Percentiles rank a stretch among this genome's conserved stretches.
Evolutionary conservation across 2,797 vertebrate genomes (phyloP).

Genomic region (Pangasius djambal): DNA sequence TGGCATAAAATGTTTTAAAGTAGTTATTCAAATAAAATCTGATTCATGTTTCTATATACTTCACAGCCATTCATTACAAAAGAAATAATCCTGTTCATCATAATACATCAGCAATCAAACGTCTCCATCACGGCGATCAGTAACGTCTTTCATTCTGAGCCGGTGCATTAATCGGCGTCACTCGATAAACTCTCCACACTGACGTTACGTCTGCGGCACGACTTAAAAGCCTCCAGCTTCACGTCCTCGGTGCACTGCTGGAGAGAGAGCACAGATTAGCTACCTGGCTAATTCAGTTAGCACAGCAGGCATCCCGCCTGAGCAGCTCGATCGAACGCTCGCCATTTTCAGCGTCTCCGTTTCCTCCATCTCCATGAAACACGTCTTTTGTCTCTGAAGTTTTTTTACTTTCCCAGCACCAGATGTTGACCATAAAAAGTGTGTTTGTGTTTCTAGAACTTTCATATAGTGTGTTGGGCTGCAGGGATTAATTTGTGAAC

Average conservation of each 20-base stretch:
- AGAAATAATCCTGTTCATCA: not conserved
- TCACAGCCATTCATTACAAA: not conserved
- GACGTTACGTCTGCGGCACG: constrained; percentile 48
- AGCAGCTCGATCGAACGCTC: constrained; percentile 20
- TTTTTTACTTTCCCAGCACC: not conserved
- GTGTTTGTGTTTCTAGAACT: constrained; percentile 21
- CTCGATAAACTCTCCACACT: constrained; percentile 15
- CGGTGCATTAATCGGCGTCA: not conserved
- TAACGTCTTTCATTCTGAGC: not conserved
- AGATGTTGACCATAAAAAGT: constrained; percentile 36
- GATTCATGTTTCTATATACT: too few species aligned
- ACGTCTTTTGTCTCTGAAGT: constrained; percentile 18
- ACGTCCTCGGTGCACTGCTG: constrained; percentile 19
- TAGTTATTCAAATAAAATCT: too few species aligned
- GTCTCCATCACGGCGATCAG: not conserved
- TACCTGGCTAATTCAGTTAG: constrained; percentile 51
- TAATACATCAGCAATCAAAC: not conserved
- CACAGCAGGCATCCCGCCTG: constrained; percentile 24
- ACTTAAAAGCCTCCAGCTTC: constrained; percentile 40
- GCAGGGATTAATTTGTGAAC: constrained; percentile 1
- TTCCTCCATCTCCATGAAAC: constrained; percentile 33
- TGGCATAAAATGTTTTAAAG: too few species aligned
- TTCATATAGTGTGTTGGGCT: not conserved
- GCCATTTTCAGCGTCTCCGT: constrained; percentile 29
- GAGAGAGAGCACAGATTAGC: constrained; percentile 21